Evolutionary conservation across 1,140 invertebrate species (phyloP).

Genomic region (Apis dorsata): DNA sequence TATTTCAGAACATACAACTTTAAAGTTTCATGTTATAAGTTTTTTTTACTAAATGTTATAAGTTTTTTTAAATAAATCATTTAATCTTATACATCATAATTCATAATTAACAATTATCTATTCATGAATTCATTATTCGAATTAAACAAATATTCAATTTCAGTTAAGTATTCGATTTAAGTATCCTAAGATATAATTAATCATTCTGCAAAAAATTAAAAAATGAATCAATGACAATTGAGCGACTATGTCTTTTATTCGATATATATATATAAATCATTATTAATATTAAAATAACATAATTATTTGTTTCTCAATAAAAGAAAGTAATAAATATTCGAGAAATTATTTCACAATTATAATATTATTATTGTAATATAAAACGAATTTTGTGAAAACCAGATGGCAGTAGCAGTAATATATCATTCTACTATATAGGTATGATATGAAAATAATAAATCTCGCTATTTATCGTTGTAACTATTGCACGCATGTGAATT

Average conservation of each 20-base stretch:
- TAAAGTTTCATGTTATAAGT: too few species aligned
- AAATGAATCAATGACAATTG: not conserved
- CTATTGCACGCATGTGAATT: not conserved
- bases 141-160: too few species aligned
- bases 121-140: not conserved
- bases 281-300: too few species aligned
- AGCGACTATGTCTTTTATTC: too few species aligned
- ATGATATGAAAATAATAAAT: slow-evolving; percentile 4
- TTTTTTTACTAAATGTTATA: too few species aligned
- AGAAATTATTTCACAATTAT: not conserved
- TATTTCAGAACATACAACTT: too few species aligned
- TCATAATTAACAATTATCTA: not conserved
- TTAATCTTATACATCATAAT: not conserved
- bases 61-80: too few species aligned
- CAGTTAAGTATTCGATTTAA: too few species aligned
- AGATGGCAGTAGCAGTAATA: slow-evolving; percentile 15
- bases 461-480: not conserved
- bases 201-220: not conserved
- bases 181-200: not conserved
- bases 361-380: not conserved
- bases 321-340: too few species aligned
- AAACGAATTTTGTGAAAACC: not conserved
- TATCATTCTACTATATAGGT: too few species aligned
- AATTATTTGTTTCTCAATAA: too few species aligned
- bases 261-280: too few species aligned